A percentile compares a stretch with the other conserved stretches of the same genome.
These are phyloP conservation scores for Epinephelus awoara DNA, from an alignment of 2,797 vertebrate species.

Conservation along the genomic window DNA sequence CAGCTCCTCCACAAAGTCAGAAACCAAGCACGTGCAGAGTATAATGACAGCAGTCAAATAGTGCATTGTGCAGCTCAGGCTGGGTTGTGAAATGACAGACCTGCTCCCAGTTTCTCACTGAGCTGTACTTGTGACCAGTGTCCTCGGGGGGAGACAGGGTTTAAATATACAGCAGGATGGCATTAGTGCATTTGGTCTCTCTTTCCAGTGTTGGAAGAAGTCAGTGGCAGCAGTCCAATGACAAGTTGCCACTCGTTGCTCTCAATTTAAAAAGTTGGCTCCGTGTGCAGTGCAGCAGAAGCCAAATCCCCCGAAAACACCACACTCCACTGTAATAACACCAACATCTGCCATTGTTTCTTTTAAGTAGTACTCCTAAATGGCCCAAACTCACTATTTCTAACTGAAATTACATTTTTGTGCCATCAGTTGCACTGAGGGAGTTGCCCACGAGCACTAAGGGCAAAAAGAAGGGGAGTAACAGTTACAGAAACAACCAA, in stretches of 20 bases:
- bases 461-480: neutral
- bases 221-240: conserved; percentile 4
- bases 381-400: neutral
- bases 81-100: neutral
- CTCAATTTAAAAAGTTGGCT: conserved; percentile 23
- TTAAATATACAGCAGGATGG: conserved; percentile 16
- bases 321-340: neutral
- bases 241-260: conserved; percentile 11
- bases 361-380: neutral
- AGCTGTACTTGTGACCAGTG: neutral
- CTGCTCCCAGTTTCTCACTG: neutral
- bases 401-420: neutral
- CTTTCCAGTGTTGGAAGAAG: conserved; percentile 18
- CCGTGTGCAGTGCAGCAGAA: neutral
- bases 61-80: neutral
- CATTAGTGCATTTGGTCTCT: neutral
- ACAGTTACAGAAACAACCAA: neutral
- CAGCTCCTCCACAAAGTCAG: neutral
- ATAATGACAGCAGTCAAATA: neutral
- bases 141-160: neutral
- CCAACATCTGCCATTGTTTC: neutral
- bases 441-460: neutral
- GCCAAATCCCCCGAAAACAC: conserved; percentile 1
- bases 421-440: neutral
- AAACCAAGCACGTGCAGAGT: neutral